phyloP scores from a whole-genome alignment of 2,888 invertebrate species.

The Himalopsyche tibetana region DNA sequence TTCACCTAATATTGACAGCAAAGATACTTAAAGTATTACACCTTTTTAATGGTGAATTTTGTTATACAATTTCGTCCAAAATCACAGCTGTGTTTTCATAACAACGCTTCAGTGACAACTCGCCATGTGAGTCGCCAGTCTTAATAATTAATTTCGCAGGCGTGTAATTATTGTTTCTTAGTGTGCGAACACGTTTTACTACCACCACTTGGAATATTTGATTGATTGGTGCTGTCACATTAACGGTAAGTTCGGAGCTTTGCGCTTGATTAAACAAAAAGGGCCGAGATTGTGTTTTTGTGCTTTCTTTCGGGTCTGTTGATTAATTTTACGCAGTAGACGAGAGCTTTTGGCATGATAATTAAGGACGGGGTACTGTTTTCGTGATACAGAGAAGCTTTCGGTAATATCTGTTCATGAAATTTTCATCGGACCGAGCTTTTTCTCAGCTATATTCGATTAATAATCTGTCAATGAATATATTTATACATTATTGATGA shows the following conservation, averaged over 20 bases:
- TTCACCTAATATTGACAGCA: too few species aligned
- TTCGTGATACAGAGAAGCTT: not conserved
- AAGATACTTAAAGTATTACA: too few species aligned
- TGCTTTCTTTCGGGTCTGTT: slow-evolving; percentile 5
- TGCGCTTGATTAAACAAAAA: slow-evolving; percentile 11
- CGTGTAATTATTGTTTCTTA: slow-evolving; percentile 4
- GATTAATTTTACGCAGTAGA: not conserved
- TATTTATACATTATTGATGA: too few species aligned
- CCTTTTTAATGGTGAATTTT: too few species aligned
- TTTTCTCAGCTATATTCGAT: too few species aligned
- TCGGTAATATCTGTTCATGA: too few species aligned
- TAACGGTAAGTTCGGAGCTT: slow-evolving; percentile 9
- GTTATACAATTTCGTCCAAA: too few species aligned
- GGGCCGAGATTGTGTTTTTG: slow-evolving; percentile 20
- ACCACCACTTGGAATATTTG: not conserved
- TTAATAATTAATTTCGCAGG: not conserved
- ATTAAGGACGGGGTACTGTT: not conserved
- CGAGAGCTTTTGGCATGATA: not conserved
- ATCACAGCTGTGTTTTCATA: too few species aligned
- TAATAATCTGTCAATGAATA: too few species aligned
- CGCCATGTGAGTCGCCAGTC: slow-evolving; percentile 8
- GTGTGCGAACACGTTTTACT: not conserved
- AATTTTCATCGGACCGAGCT: too few species aligned
- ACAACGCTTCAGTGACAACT: not conserved
- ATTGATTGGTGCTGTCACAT: slow-evolving; percentile 13